Percentiles rank a stretch among this genome's conserved stretches.
phyloP scores from a whole-genome alignment of 2,797 vertebrate species.

The Artibeus lituratus region DNA sequence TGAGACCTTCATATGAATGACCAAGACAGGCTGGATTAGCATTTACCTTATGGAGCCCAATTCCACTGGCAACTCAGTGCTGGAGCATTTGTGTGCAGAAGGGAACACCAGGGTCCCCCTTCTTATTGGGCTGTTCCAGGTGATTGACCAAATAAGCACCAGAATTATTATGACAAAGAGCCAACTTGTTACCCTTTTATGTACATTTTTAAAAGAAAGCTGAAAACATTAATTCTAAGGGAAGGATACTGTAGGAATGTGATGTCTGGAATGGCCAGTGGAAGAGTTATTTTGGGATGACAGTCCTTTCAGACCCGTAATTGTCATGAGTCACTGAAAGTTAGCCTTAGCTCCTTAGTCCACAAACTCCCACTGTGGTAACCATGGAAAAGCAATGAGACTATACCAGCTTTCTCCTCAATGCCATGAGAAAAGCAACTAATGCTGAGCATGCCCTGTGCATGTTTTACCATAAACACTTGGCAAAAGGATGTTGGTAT shows the following conservation, averaged over 20 bases:
- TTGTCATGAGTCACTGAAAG: neutral
- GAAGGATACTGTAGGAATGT: neutral
- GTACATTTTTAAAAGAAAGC: neutral
- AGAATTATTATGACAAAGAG: neutral
- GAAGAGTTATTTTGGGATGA: neutral
- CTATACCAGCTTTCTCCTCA: slow-evolving; percentile 1
- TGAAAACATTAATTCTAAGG: neutral
- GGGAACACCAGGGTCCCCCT: neutral
- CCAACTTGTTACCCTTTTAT: neutral
- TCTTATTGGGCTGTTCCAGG: neutral
- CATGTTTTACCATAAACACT: neutral
- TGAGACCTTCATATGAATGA: neutral
- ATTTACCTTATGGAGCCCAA: neutral
- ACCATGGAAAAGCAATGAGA: neutral
- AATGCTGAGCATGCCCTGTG: neutral
- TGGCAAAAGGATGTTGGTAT: neutral
- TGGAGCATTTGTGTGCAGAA: neutral
- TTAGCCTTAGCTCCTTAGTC: neutral
- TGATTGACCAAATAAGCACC: neutral
- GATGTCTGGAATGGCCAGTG: neutral
- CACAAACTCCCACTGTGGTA: neutral
- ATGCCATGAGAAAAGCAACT: neutral
- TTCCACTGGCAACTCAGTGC: neutral
- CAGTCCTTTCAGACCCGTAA: neutral
- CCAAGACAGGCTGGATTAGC: neutral